Evolutionary conservation across 2,113 vertebrate genomes (phyloP).

Genomic region (Cochlearius cochlearius): DNA sequence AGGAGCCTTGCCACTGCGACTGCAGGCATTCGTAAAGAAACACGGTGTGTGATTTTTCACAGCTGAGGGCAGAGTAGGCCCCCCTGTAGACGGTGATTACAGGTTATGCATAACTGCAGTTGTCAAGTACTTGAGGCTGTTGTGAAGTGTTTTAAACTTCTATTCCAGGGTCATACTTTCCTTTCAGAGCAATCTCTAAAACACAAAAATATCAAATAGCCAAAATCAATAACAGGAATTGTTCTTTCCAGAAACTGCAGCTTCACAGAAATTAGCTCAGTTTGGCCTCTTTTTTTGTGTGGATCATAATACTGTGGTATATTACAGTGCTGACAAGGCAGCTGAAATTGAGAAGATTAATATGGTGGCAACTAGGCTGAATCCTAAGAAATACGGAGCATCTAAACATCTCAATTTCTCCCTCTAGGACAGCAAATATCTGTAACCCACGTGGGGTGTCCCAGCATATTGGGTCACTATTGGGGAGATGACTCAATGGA

Average conservation of each 20-base stretch:
- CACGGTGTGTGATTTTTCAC: not conserved
- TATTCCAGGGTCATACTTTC: not conserved
- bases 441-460: not conserved
- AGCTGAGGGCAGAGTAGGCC: not conserved
- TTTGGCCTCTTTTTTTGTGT: not conserved
- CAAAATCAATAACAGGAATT: slow-evolving; percentile 27
- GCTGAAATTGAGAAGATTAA: slow-evolving; percentile 7
- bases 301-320: not conserved
- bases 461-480: rapidly evolving
- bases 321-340: not conserved
- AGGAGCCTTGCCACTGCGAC: not conserved
- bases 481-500: not conserved
- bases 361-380: not conserved
- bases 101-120: slow-evolving; percentile 21
- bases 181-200: slow-evolving; percentile 23
- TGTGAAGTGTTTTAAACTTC: not conserved
- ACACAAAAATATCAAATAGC: slow-evolving; percentile 13
- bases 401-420: not conserved
- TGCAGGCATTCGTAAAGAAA: not conserved
- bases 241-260: slow-evolving; percentile 9
- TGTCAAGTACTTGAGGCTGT: not conserved
- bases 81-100: slow-evolving; percentile 13
- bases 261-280: slow-evolving; percentile 1
- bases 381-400: not conserved
- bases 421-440: not conserved